Evolutionary conservation across 2,888 invertebrate species (phyloP).

Genomic region (Ectemnius continuus): DNA sequence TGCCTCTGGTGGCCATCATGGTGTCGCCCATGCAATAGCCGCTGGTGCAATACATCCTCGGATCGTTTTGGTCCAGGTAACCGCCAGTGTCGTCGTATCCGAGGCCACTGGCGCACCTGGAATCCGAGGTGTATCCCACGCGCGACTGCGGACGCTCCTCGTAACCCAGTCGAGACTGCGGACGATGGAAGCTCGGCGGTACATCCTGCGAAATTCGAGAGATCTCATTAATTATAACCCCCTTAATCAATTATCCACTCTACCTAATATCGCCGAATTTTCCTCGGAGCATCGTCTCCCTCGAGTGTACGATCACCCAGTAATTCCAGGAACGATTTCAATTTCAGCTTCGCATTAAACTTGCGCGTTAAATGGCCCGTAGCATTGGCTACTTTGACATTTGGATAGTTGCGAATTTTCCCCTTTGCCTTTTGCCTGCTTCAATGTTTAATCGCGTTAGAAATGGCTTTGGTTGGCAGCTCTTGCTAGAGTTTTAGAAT

Average conservation of each 20-base stretch:
- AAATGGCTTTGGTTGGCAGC: too few species aligned
- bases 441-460: too few species aligned
- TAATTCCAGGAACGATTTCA: too few species aligned
- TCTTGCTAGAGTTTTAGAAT: too few species aligned
- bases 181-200: constrained; percentile 70
- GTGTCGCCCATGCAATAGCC: constrained; percentile 77
- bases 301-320: background rate
- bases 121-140: constrained; percentile 74
- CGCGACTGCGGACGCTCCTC: constrained; percentile 76
- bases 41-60: constrained; percentile 76
- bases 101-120: constrained; percentile 75
- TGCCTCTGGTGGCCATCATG: constrained; percentile 77
- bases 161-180: constrained; percentile 75
- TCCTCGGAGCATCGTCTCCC: too few species aligned
- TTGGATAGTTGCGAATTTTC: too few species aligned
- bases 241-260: constrained; percentile 1
- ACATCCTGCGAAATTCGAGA: constrained; percentile 60
- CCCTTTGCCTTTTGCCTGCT: too few species aligned
- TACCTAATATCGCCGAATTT: too few species aligned
- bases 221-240: background rate
- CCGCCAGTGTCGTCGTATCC: constrained; percentile 75
- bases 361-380: too few species aligned
- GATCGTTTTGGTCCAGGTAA: constrained; percentile 75
- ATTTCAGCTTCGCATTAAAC: too few species aligned
- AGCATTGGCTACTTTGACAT: too few species aligned